Evolutionary conservation across 2,113 vertebrate species (phyloP).

Genomic region (Empidonax alnorum): DNA sequence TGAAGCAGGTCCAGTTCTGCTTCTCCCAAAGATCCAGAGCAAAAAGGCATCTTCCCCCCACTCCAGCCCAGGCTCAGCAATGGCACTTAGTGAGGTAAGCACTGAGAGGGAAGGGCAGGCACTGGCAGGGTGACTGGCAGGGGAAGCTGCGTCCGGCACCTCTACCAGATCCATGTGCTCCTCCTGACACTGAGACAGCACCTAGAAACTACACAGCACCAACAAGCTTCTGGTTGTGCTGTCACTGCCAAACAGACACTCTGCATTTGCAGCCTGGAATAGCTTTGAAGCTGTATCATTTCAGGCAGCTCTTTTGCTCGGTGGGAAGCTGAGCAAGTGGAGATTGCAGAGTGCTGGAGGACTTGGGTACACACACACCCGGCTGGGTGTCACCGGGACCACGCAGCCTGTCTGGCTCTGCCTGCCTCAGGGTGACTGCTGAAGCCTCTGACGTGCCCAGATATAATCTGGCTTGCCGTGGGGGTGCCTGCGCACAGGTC

Average conservation of each 20-base stretch:
- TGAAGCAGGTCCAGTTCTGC: background rate
- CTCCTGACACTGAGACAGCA: background rate
- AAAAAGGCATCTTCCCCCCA: background rate
- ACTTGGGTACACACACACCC: accelerated
- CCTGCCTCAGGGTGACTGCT: accelerated
- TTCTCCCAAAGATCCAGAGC: background rate
- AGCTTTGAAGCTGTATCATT: background rate
- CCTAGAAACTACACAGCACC: accelerated
- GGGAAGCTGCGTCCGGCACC: background rate
- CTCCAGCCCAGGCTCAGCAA: background rate
- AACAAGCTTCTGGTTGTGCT: accelerated
- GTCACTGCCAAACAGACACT: accelerated
- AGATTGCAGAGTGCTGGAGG: background rate
- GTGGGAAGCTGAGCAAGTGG: background rate
- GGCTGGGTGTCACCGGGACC: background rate
- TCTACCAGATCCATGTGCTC: background rate
- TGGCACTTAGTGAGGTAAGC: background rate
- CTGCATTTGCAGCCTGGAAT: background rate
- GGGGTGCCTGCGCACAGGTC: background rate
- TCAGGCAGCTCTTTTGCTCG: background rate
- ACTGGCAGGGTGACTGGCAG: background rate
- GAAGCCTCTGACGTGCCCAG: background rate
- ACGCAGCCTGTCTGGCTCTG: accelerated
- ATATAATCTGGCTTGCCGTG: conserved; percentile 10
- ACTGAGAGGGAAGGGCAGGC: background rate